Base-by-base conservation (phyloP, 2,113 vertebrate species). In the Engraulis encrasicolus region DNA sequence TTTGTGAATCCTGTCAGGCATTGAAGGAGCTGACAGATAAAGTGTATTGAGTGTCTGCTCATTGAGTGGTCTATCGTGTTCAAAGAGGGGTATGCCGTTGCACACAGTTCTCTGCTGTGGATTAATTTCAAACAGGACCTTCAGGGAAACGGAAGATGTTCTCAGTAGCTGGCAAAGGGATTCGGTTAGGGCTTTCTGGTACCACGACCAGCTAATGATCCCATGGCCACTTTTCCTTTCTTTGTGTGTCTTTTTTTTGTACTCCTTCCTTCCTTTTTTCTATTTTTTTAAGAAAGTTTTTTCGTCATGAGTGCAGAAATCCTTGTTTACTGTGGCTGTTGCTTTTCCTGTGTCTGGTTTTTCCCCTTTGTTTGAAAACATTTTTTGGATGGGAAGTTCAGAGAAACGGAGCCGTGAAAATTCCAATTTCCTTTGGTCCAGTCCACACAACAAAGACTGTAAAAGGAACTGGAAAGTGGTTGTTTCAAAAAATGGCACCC, bases 91-190 rank as follows among this genome's bases (percentile, higher is more conserved):
- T n/a, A n/a, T n/a, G n/a, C n/a, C n/a, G n/a, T n/a, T 34, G 27
- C 27, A 12, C 61, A 71, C 27, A 31, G 61, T 71, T n/a, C 27
- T 34, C 61, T 71, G 61, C 27, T 14, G 27, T 71, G 61, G 4
- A 27, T 71, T 31, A 34, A 71, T 71, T 71, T 71, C 27, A 71
- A 71, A 71, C 61, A 71, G 23, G n/a, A 71, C 17, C 61, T 71
- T 14, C 61, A 31, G 27, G n/a, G 61, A 27, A 71, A 14, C 23
- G 61, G 34, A 34, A 34, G 61, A 34, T 71, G 61, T 34, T 15
- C 27, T 31, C 61, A 71, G 31, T 31, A 71, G 1, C 23, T 71
- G 12, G 31, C 61, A 71, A 71, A 71, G 27, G 15, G 27, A 34
- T 71, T 71, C 34, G 61, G 34, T 71, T 71, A 27, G 61, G 23